These are phyloP conservation scores for Horisme vitalbata DNA, from an alignment of 2,888 invertebrate genomes.

Conservation along the genomic window DNA sequence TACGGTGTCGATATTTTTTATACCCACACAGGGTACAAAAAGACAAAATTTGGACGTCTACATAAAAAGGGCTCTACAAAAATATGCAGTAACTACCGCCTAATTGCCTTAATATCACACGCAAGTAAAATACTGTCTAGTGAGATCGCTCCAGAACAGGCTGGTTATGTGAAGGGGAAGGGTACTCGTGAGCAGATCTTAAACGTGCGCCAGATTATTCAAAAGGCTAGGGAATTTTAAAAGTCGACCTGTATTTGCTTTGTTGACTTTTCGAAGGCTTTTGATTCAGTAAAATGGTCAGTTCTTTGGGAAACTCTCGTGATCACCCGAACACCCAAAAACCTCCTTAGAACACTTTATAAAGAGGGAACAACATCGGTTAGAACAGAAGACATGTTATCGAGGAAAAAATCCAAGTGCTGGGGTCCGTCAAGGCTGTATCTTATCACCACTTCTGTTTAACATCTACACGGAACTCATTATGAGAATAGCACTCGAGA, in stretches of 20 bases:
- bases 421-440: slow-evolving; percentile 20
- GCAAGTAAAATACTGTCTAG: too few species aligned
- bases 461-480: slow-evolving; percentile 21
- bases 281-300: slow-evolving; percentile 13
- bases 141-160: slow-evolving; percentile 6
- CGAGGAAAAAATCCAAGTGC: slow-evolving; percentile 4
- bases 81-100: too few species aligned
- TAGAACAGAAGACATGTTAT: slow-evolving; percentile 8
- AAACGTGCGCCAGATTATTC: slow-evolving; percentile 15
- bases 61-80: background rate
- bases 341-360: background rate
- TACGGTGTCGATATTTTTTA: too few species aligned
- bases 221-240: slow-evolving; percentile 22
- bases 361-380: slow-evolving; percentile 5
- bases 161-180: slow-evolving; percentile 27
- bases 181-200: slow-evolving; percentile 25
- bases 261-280: slow-evolving; percentile 17
- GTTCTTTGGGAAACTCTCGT: background rate
- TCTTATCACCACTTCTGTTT: slow-evolving; percentile 20
- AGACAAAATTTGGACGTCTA: too few species aligned
- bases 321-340: background rate
- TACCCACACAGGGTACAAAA: too few species aligned
- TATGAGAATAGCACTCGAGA: background rate
- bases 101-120: too few species aligned
- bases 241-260: background rate